Conservation (phyloP, 1,140 invertebrate species). For the Nymphalis io region DNA sequence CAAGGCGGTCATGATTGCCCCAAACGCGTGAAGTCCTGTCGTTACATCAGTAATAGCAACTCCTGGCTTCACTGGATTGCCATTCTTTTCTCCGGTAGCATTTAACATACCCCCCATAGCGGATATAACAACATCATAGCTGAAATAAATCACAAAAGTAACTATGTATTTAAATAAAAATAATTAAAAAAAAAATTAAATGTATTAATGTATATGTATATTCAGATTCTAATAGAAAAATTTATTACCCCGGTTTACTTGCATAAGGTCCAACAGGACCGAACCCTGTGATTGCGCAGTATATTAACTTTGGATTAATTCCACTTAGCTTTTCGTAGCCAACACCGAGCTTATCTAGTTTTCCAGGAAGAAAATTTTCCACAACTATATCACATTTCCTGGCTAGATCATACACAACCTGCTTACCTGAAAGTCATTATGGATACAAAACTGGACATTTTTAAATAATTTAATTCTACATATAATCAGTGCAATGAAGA, state of each 20-base stretch:
- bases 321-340: conserved; percentile 89
- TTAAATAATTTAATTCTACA: background rate
- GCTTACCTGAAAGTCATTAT: conserved; percentile 80
- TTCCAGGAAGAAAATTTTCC: conserved; percentile 97
- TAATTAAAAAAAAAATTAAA: no score
- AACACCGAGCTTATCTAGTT: conserved; percentile 88
- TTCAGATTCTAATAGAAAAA: no score
- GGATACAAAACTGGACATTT: conserved; percentile 1
- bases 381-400: conserved; percentile 92
- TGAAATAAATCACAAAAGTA: conserved; percentile 43
- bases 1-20: conserved; percentile 96
- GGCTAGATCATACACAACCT: conserved; percentile 88
- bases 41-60: conserved; percentile 96
- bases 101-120: conserved; percentile 94
- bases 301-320: conserved; percentile 91
- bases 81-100: conserved; percentile 92
- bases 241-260: conserved; percentile 88
- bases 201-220: no score
- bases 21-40: conserved; percentile 96
- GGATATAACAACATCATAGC: conserved; percentile 96
- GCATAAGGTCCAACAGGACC: conserved; percentile 93
- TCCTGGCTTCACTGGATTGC: conserved; percentile 94
- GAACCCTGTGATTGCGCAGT: conserved; percentile 97
- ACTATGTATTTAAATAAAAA: background rate
- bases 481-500: no score